Percentiles rank a stretch among this genome's conserved stretches.
These are phyloP conservation scores for Lates japonicus DNA, from an alignment of 2,797 vertebrate genomes.

Conservation along the genomic window DNA sequence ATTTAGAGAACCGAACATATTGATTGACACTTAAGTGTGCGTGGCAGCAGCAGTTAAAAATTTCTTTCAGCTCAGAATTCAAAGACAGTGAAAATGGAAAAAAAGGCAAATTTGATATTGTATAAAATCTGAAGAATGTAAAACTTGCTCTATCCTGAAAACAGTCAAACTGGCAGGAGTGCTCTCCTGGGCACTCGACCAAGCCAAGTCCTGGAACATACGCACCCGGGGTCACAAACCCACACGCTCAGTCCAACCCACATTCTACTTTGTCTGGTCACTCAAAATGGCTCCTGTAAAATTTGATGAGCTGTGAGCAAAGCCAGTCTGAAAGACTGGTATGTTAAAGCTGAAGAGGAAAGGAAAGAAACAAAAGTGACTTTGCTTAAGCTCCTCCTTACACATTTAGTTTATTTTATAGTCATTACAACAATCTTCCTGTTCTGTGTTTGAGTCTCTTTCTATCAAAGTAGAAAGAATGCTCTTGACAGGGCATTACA, in stretches of 20 bases:
- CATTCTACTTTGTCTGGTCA: slow-evolving; percentile 81
- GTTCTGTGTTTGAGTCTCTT: background rate
- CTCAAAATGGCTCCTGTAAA: slow-evolving; percentile 79
- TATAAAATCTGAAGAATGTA: slow-evolving; percentile 79
- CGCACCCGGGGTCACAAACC: slow-evolving; percentile 75
- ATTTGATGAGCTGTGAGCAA: slow-evolving; percentile 69
- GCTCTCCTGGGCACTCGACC: slow-evolving; percentile 73
- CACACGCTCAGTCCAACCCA: slow-evolving; percentile 75
- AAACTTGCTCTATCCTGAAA: slow-evolving; percentile 60
- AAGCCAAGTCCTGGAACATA: slow-evolving; percentile 77
- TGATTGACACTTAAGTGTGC: slow-evolving; percentile 23
- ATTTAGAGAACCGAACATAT: slow-evolving; percentile 9
- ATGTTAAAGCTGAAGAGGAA: slow-evolving; percentile 37
- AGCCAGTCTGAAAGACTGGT: slow-evolving; percentile 55
- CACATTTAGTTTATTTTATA: slow-evolving; percentile 2
- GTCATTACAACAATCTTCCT: background rate
- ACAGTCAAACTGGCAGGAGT: slow-evolving; percentile 71
- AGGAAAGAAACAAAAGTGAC: slow-evolving; percentile 29
- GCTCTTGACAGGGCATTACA: background rate
- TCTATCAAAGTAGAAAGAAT: background rate
- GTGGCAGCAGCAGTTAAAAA: background rate
- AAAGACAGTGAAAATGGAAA: background rate
- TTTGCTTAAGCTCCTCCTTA: slow-evolving; percentile 2
- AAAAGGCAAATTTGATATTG: slow-evolving; percentile 66
- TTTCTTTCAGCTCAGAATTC: slow-evolving; percentile 8